These are phyloP conservation scores for Parotia lawesii DNA, from an alignment of 2,113 vertebrate species.

Conservation along the genomic window DNA sequence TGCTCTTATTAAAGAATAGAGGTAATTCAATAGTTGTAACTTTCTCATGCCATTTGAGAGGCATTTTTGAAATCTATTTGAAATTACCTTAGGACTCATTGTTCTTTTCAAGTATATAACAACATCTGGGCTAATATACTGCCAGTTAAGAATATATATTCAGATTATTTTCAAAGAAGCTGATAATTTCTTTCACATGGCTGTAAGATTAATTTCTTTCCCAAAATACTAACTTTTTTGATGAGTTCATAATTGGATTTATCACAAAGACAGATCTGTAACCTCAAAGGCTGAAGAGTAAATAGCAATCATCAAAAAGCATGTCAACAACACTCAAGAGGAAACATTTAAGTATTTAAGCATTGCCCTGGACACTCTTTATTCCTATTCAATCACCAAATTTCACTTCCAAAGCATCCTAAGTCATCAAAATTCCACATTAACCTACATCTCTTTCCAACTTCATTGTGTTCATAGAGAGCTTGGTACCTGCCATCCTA, in stretches of 20 bases:
- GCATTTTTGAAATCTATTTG: background rate
- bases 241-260: slow-evolving; percentile 55
- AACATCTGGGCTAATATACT: background rate
- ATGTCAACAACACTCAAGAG: background rate
- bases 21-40: background rate
- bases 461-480: background rate
- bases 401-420: background rate
- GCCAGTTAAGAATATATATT: background rate
- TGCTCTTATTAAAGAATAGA: background rate
- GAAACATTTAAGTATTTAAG: background rate
- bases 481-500: background rate
- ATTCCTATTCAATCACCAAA: background rate
- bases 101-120: background rate
- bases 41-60: background rate
- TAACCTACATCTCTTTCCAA: background rate
- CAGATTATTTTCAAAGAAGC: slow-evolving; percentile 46
- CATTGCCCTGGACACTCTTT: background rate
- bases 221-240: slow-evolving; percentile 27
- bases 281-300: background rate
- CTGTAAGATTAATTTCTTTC: slow-evolving; percentile 23
- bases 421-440: background rate
- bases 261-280: slow-evolving; percentile 42
- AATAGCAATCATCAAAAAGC: slow-evolving; percentile 10
- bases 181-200: slow-evolving; percentile 61
- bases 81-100: background rate